Evolutionary conservation across 2,797 vertebrate species (phyloP).

Genomic region (Bovichtus variegatus): DNA sequence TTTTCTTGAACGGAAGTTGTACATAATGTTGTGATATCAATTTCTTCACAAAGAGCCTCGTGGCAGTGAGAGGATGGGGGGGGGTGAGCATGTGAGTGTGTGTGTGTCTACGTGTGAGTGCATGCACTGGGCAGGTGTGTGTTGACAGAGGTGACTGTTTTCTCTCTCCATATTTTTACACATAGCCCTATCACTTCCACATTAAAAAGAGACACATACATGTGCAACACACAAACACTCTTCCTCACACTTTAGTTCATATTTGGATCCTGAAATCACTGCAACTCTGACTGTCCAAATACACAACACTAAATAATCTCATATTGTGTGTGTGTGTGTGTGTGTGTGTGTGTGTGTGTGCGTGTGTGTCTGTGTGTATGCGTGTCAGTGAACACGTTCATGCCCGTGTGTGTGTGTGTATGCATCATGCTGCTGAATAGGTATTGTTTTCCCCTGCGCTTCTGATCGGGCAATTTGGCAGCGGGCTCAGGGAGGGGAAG

Average conservation of each 20-base stretch:
- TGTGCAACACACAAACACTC: constrained; percentile 63
- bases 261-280: constrained; percentile 48
- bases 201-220: constrained; percentile 69
- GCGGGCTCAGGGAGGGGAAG: constrained; percentile 71
- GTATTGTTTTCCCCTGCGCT: constrained; percentile 79
- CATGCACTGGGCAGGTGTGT: constrained; percentile 79
- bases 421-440: constrained; percentile 70
- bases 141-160: constrained; percentile 83
- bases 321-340: not conserved
- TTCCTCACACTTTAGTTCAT: constrained; percentile 37
- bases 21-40: constrained; percentile 44
- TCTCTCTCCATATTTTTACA: constrained; percentile 88
- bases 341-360: not conserved
- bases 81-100: constrained; percentile 12
- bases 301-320: constrained; percentile 39
- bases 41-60: constrained; percentile 19
- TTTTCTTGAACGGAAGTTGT: constrained; percentile 38
- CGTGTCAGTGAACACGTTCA: constrained; percentile 26
- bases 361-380: not conserved
- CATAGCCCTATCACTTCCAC: constrained; percentile 72
- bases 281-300: constrained; percentile 35
- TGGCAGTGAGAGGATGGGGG: constrained; percentile 13
- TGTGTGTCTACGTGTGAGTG: constrained; percentile 6
- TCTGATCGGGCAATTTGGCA: constrained; percentile 81
- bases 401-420: constrained; percentile 37